Evolutionary conservation across 2,888 invertebrate genomes (phyloP).

Genomic region (Lochmaea capreae): DNA sequence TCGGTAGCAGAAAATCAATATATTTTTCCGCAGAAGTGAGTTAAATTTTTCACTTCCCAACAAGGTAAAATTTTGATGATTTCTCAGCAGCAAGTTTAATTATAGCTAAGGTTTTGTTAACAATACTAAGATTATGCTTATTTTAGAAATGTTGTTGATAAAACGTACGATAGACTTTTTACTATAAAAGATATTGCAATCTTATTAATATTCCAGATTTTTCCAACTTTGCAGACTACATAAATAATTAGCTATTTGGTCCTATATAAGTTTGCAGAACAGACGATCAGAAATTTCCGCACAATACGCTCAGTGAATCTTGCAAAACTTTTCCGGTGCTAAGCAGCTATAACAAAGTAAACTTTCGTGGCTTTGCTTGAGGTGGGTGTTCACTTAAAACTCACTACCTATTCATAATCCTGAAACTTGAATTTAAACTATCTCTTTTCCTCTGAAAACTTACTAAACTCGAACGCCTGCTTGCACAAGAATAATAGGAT

Average conservation of each 20-base stretch:
- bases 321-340: conserved; percentile 22
- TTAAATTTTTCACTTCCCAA: too few species aligned
- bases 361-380: conserved; percentile 21
- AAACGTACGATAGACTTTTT: too few species aligned
- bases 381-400: conserved; percentile 27
- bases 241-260: neutral
- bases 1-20: too few species aligned
- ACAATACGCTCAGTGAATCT: conserved; percentile 18
- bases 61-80: too few species aligned
- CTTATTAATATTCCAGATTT: neutral
- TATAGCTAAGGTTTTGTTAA: too few species aligned
- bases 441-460: conserved; percentile 9
- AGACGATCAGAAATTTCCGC: conserved; percentile 26
- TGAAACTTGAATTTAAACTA: conserved; percentile 23
- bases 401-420: conserved; percentile 23
- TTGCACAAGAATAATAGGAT: neutral
- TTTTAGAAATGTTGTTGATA: too few species aligned
- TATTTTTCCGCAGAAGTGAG: too few species aligned
- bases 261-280: conserved; percentile 6
- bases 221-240: neutral
- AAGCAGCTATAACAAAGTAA: conserved; percentile 29
- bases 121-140: too few species aligned
- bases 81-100: too few species aligned
- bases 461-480: neutral
- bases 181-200: too few species aligned